Evolutionary conservation across 1,140 invertebrate species (phyloP).

Genomic region (Diabrotica virgifera): DNA sequence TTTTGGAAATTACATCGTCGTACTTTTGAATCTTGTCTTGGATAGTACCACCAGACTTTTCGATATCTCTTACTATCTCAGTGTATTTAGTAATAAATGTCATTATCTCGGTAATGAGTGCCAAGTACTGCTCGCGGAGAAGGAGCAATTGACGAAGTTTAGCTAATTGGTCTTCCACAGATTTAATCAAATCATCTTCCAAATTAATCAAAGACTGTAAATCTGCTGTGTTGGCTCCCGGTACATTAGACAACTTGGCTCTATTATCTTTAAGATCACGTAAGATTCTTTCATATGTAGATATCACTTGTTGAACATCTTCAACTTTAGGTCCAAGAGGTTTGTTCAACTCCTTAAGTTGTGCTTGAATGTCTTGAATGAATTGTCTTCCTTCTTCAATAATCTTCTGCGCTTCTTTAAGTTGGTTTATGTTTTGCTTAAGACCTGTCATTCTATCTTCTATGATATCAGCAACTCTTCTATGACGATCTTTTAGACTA

Average conservation of each 20-base stretch:
- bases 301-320: conserved; percentile 75
- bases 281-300: conserved; percentile 75
- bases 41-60: conserved; percentile 72
- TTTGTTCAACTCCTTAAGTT: conserved; percentile 77
- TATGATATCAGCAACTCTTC: conserved; percentile 68
- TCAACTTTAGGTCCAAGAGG: conserved; percentile 82
- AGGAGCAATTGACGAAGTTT: conserved; percentile 73
- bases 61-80: conserved; percentile 79
- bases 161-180: conserved; percentile 80
- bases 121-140: conserved; percentile 82
- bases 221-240: conserved; percentile 70
- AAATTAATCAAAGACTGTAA: conserved; percentile 74
- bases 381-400: conserved; percentile 78
- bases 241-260: conserved; percentile 72
- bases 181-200: conserved; percentile 78
- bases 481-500: conserved; percentile 72
- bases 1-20: conserved; percentile 78
- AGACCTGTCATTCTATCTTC: conserved; percentile 70
- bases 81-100: conserved; percentile 85
- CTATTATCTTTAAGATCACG: conserved; percentile 79
- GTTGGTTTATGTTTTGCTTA: conserved; percentile 72
- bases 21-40: conserved; percentile 88
- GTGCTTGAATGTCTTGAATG: conserved; percentile 74
- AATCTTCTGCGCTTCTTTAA: conserved; percentile 72
- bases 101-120: conserved; percentile 81